phyloP scores from a whole-genome alignment of 2,797 vertebrate species.

The Limnodromus scolopaceus region DNA sequence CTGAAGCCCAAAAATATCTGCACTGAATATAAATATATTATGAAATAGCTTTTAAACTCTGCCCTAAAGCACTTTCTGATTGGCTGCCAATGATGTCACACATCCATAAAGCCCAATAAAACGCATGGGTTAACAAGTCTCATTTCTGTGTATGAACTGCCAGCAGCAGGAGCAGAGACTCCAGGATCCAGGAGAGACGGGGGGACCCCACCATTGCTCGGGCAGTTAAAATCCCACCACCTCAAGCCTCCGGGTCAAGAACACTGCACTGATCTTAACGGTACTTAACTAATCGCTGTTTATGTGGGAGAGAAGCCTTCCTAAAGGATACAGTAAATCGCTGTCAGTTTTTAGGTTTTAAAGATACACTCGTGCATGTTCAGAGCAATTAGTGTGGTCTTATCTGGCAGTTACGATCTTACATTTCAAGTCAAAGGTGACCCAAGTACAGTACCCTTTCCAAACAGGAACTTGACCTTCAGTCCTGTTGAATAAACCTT shows the following conservation, averaged over 20 bases:
- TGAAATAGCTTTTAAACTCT: slow-evolving; percentile 25
- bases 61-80: neutral
- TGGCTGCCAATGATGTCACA: slow-evolving; percentile 15
- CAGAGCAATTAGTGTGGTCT: neutral
- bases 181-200: neutral
- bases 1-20: slow-evolving; percentile 37
- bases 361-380: neutral
- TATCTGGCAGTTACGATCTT: neutral
- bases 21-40: slow-evolving; percentile 49
- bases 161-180: neutral
- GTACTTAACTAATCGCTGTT: neutral
- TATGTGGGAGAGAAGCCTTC: neutral
- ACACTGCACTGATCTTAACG: neutral
- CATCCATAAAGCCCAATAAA: neutral
- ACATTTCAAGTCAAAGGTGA: neutral
- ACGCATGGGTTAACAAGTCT: neutral
- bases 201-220: neutral
- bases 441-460: neutral
- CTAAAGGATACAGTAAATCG: neutral
- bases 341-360: neutral
- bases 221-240: neutral
- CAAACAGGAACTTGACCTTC: neutral
- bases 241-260: neutral
- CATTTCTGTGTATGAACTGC: neutral
- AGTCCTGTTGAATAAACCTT: neutral